Evolutionary conservation across 2,113 vertebrate genomes (phyloP).

Genomic region (Indicator indicator): DNA sequence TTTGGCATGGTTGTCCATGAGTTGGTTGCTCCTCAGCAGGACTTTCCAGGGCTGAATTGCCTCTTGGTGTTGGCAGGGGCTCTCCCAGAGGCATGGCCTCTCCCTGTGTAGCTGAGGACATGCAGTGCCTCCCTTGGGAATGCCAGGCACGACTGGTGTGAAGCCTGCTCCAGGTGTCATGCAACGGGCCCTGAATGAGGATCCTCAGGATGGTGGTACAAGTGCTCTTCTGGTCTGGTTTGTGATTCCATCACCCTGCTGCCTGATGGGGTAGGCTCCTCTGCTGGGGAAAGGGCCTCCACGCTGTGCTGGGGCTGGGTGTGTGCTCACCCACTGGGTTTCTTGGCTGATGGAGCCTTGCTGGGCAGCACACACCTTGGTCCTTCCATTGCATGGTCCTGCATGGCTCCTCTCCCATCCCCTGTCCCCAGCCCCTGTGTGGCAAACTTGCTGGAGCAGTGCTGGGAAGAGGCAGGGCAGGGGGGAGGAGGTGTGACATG

Average conservation of each 20-base stretch:
- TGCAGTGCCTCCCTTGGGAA: background rate
- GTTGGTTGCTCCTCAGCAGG: background rate
- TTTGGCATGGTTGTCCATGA: background rate
- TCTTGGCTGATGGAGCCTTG: background rate
- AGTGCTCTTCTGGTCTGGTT: background rate
- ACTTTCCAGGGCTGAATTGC: background rate
- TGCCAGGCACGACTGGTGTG: background rate
- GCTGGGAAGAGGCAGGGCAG: background rate
- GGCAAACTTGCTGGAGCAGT: background rate
- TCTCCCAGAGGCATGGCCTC: background rate
- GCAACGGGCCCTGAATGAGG: background rate
- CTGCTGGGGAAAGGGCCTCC: background rate
- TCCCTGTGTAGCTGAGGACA: constrained; percentile 4
- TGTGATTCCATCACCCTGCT: background rate
- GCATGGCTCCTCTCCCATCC: background rate
- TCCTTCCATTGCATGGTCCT: accelerated
- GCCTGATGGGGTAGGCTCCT: accelerated
- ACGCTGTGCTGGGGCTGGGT: background rate
- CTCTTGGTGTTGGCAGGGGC: background rate
- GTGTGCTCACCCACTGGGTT: background rate
- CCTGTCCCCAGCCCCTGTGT: accelerated
- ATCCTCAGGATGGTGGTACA: background rate
- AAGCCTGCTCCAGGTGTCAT: background rate
- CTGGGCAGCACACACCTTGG: background rate
- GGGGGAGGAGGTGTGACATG: background rate